Conservation (phyloP, 2,888 invertebrate genomes). For the Drosophila helvetica region DNA sequence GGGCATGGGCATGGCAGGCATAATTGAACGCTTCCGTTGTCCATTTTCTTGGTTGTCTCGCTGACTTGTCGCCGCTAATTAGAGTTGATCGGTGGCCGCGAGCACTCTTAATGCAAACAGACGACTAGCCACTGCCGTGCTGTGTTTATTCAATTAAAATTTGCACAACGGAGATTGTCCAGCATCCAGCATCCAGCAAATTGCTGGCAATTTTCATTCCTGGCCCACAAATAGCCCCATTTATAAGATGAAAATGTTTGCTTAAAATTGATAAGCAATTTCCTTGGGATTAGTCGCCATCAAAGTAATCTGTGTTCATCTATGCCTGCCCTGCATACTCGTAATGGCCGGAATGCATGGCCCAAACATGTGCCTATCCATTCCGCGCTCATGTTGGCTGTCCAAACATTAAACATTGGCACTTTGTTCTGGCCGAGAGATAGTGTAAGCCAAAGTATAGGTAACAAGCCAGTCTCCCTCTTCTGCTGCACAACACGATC, state of each 20-base stretch:
- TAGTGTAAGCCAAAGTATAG: conserved; percentile 10
- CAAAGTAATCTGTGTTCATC: conserved; percentile 34
- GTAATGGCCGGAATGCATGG: neutral
- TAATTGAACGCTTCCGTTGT: conserved; percentile 72
- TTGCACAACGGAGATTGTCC: conserved; percentile 36
- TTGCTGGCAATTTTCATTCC: conserved; percentile 53
- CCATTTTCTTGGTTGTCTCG: conserved; percentile 41
- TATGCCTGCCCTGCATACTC: conserved; percentile 2
- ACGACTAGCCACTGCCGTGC: conserved; percentile 31
- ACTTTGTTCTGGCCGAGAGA: conserved; percentile 21
- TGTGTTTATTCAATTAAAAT: conserved; percentile 74
- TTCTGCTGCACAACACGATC: conserved; percentile 13
- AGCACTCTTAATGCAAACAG: conserved; percentile 39
- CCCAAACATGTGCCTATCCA: conserved; percentile 1
- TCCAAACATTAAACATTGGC: conserved; percentile 37
- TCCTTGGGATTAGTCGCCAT: conserved; percentile 30
- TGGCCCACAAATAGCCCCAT: too few species aligned
- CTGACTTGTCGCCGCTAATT: conserved; percentile 68
- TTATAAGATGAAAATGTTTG: conserved; percentile 5
- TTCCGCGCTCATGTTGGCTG: conserved; percentile 33
- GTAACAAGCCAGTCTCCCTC: conserved; percentile 6
- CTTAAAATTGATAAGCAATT: conserved; percentile 37
- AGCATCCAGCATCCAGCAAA: conserved; percentile 40
- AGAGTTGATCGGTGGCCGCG: conserved; percentile 52
- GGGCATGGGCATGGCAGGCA: conserved; percentile 3